These are phyloP conservation scores for Empis stercorea DNA, from an alignment of 2,888 invertebrate genomes.

Conservation along the genomic window DNA sequence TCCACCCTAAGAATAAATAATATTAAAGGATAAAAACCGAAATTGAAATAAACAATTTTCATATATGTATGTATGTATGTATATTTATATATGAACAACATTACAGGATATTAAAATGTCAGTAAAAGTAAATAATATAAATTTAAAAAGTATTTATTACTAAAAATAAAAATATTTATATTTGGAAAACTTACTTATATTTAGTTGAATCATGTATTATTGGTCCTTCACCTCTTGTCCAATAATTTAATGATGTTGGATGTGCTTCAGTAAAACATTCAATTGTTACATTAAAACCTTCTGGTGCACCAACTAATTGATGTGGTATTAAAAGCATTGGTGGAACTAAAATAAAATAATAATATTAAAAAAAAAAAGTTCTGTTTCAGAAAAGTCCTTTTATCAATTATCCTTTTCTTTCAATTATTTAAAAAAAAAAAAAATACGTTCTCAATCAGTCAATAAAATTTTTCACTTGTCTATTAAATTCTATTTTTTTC, in stretches of 20 bases:
- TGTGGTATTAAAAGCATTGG: slow-evolving; percentile 87
- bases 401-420: too few relatives aligned
- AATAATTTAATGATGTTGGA: slow-evolving; percentile 80
- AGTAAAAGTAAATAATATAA: neutral
- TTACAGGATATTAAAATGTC: neutral
- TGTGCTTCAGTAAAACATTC: slow-evolving; percentile 90
- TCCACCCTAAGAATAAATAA: slow-evolving; percentile 43
- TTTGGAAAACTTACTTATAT: slow-evolving; percentile 55
- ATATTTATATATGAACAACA: too few relatives aligned
- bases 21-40: neutral
- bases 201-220: slow-evolving; percentile 80
- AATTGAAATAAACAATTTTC: neutral
- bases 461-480: too few relatives aligned
- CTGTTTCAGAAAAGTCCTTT: too few relatives aligned
- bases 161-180: too few relatives aligned
- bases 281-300: slow-evolving; percentile 70
- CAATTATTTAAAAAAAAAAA: too few relatives aligned
- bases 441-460: too few relatives aligned
- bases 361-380: too few relatives aligned
- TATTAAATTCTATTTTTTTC: too few relatives aligned
- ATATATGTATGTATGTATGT: neutral
- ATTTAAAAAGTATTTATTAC: neutral
- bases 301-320: slow-evolving; percentile 75
- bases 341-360: slow-evolving; percentile 49
- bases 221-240: slow-evolving; percentile 76